Base-by-base conservation (phyloP, 2,113 vertebrate species). In the Carassius auratus region DNA sequence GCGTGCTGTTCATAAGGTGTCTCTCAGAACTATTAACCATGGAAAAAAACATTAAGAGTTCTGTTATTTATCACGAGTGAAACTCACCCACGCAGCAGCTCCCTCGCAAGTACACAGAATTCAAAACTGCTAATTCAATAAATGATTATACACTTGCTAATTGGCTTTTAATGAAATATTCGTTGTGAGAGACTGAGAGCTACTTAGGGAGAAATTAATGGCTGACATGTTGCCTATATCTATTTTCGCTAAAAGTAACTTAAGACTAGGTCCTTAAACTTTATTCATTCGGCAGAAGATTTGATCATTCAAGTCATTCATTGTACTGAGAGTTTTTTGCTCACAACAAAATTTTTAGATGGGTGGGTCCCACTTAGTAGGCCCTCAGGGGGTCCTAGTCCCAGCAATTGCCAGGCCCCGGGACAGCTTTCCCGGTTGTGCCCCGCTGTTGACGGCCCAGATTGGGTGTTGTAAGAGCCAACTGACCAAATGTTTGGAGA, bases 401-500 rank as follows among this genome's bases (percentile, higher is more conserved):
- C 75, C 4, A 77, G 50, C 10, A 50, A 13, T 38, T 79, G 76
- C n/a, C n/a, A n/a, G n/a, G n/a, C n/a, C n/a, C n/a, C 61, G 21
- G 6, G 83, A 59, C 57, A 48, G 55, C 42, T 59, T 57, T 42
- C 52, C 48, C 36, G 19, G 66, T 62, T 36, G 61, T 62, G 17
- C 26, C 55, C 77, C 19, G 52, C 77, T 73, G 84, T 36, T 19
- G 55, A 69, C 12, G 45, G 64, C 64, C 80, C 80, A 69, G 80
- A 79, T 45, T 80, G 76, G 21, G 61, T 74, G 64, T 80, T 81
- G 38, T 68, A 62, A 74, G 33, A 73, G 50, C n/a, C 50, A 86
- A 86, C n/a, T 81, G 68, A 80, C 66, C 84, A 74, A 73, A 86
- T 73, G 52, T 80, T 86, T 86, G 84, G 84, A 57, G 52, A 23